Base-by-base conservation (phyloP, 2,113 vertebrate genomes). In the Chloropsis cyanopogon region DNA sequence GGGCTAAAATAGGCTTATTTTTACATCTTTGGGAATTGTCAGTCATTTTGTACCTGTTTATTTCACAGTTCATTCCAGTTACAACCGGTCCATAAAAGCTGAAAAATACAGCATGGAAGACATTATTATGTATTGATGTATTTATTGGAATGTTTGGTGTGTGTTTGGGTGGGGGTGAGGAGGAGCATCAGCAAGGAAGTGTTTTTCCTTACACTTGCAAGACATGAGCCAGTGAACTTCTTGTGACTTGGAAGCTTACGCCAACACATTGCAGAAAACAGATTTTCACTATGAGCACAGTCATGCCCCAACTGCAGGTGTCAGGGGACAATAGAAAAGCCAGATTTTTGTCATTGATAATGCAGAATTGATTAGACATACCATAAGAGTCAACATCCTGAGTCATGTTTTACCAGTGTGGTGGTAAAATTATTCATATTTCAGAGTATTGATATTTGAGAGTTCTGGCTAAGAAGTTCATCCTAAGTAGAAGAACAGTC, bases 21-120 rank as follows among this genome's bases (percentile, higher is more conserved):
- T 94, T 87, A 84, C 61, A 52, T 92, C 60, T 88, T 93, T 61
- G n/a, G 50, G 61, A 76, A 65, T 88, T 82, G 71, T 70, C 77
- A 87, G 63, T 94, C 19, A 50, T 83, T 91, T 95, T 93, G 31
- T 93, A 85, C 57, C 63, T 79, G 78, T 92, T 93, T 89, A 92
- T 96, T 93, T 95, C 86, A 89, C 81, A 76, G 86, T 79, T 60
- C 70, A 59, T 90, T 91, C 83, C 77, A 73, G 56, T 93, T 94
- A 79, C 77, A 93, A 77, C 46, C 42, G 59, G 54, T 41, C 44
- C 11, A 29, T 65, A 63, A 77, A 86, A 85, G 39, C 42, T 91
- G 53, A 47, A 87, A 96, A 94, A 91, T 91, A 87, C 59, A 76
- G 50, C 22, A 18, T 59, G 17, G 31, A 85, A 69, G 63, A 33